Conservation (phyloP, 2,888 invertebrate genomes). For the Flabesymbios commensalis region DNA sequence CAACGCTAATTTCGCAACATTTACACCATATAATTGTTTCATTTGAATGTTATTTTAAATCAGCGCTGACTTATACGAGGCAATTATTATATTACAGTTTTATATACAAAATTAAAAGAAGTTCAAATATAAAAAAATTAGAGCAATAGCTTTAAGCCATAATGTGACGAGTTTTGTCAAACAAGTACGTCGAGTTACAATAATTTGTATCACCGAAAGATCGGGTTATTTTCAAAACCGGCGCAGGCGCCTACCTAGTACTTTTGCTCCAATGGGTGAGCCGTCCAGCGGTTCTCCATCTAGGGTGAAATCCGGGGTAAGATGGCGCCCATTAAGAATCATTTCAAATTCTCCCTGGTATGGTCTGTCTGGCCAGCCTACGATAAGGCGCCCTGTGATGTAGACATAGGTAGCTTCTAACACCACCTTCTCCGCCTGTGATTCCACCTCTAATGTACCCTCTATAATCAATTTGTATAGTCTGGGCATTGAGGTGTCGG, state of each 20-base stretch:
- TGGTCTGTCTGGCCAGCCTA: conserved; percentile 48
- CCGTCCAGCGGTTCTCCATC: conserved; percentile 11
- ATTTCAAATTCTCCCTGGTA: conserved; percentile 31
- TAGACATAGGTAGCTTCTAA: conserved; percentile 20
- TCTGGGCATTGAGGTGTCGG: conserved; percentile 23
- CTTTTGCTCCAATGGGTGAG: conserved; percentile 36
- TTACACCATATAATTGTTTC: no score
- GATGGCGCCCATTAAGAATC: conserved; percentile 27
- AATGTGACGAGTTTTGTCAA: no score
- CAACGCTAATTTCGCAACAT: no score
- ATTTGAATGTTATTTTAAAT: no score
- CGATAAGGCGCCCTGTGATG: conserved; percentile 38
- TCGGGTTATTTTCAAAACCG: no score
- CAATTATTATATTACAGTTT: no score
- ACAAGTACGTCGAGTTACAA: no score
- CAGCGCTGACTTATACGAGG: no score
- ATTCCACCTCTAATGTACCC: conserved; percentile 43
- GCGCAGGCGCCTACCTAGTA: conserved; percentile 41
- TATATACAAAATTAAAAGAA: no score
- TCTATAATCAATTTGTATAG: conserved; percentile 32
- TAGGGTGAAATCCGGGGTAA: conserved; percentile 21
- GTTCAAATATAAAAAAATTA: no score
- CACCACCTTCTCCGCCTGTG: neutral
- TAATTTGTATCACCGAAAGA: no score
- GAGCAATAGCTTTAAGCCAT: no score